These are phyloP conservation scores for Oceanites oceanicus DNA, from an alignment of 2,113 vertebrate species.

Conservation along the genomic window DNA sequence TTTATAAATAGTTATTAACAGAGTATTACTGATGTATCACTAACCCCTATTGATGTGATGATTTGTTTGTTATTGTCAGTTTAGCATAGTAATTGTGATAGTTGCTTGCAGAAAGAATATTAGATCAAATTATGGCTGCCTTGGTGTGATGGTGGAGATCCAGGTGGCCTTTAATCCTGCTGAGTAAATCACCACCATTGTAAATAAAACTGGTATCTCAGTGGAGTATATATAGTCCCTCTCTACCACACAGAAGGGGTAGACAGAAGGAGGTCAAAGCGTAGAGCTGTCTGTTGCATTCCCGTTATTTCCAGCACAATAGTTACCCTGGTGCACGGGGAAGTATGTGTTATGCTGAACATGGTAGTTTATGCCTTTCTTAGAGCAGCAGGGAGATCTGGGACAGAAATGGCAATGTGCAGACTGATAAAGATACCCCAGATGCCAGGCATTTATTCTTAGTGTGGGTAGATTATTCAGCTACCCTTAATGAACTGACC, in stretches of 20 bases:
- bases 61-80: neutral
- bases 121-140: neutral
- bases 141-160: neutral
- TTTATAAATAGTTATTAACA: neutral
- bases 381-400: neutral
- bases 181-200: neutral
- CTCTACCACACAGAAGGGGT: neutral
- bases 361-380: neutral
- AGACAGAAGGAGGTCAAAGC: neutral
- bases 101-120: neutral
- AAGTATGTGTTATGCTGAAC: neutral
- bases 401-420: neutral
- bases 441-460: neutral
- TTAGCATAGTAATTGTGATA: neutral
- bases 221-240: neutral
- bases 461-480: neutral
- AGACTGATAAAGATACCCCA: neutral
- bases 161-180: neutral
- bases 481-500: neutral
- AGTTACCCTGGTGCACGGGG: neutral
- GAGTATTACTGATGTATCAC: neutral
- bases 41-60: neutral
- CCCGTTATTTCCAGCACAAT: neutral
- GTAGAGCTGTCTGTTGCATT: neutral
- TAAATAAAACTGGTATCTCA: neutral